Evolutionary conservation across 2,888 invertebrate species (phyloP).

Genomic region (Camptogramma bilineatum): DNA sequence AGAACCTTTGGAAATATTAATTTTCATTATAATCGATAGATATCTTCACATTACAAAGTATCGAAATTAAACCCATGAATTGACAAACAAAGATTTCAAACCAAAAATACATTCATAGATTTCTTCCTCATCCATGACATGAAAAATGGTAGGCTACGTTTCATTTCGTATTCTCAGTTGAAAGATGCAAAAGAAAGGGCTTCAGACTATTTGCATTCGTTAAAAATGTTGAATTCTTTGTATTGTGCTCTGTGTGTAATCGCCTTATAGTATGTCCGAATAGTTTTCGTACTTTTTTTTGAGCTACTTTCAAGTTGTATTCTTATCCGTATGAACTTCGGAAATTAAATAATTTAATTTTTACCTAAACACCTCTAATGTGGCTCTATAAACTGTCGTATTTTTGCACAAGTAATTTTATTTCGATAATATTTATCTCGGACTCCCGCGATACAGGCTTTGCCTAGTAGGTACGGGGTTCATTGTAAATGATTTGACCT

Average conservation of each 20-base stretch:
- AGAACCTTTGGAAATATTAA: no score
- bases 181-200: conserved; percentile 78
- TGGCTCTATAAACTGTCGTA: no score
- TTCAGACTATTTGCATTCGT: conserved; percentile 83
- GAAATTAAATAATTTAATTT: not conserved
- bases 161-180: conserved; percentile 75
- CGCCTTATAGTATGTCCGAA: conserved; percentile 56
- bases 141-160: conserved; percentile 72
- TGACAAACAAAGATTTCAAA: conserved; percentile 5
- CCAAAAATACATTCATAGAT: conserved; percentile 32
- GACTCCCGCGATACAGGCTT: no score
- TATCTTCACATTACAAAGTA: not conserved
- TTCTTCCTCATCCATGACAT: conserved; percentile 52
- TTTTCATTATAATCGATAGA: no score
- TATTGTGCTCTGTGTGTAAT: conserved; percentile 78
- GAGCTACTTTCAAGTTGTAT: not conserved
- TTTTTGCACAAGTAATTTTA: no score
- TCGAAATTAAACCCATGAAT: not conserved
- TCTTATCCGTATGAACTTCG: not conserved
- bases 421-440: no score
- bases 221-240: conserved; percentile 82
- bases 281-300: conserved; percentile 32
- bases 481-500: no score
- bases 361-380: no score
- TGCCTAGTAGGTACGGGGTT: no score